Conservation (phyloP, 2,113 vertebrate genomes). For the Halcyon senegalensis region DNA sequence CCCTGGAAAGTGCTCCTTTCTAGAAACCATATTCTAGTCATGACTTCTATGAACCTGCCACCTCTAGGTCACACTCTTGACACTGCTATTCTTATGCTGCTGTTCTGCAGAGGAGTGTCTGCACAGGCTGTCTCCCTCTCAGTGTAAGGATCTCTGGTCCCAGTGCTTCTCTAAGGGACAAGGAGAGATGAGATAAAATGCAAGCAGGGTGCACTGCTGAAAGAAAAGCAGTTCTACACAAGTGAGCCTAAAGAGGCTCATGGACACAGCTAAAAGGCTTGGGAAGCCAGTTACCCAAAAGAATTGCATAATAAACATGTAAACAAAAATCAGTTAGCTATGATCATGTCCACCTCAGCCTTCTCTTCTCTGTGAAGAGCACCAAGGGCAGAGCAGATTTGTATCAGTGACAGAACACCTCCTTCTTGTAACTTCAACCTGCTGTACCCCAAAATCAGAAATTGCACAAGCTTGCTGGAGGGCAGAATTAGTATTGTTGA, state of each 20-base stretch:
- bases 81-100: not conserved
- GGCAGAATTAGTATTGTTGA: not conserved
- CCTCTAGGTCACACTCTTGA: not conserved
- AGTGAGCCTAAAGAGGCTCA: not conserved
- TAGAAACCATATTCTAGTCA: not conserved
- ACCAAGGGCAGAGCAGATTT: not conserved
- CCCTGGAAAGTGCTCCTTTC: not conserved
- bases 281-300: not conserved
- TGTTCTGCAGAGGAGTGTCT: not conserved
- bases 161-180: not conserved
- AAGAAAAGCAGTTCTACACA: not conserved
- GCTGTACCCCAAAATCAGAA: not conserved
- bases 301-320: not conserved
- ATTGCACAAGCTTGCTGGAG: not conserved
- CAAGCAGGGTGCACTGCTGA: not conserved
- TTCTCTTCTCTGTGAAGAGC: not conserved
- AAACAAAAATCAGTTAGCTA: not conserved
- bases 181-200: not conserved
- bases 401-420: not conserved
- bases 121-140: not conserved
- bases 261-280: not conserved
- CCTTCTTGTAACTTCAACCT: not conserved
- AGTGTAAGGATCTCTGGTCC: not conserved
- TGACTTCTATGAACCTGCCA: not conserved
- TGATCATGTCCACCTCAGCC: not conserved